Percentiles rank a stretch among this genome's conserved stretches.
phyloP scores from a whole-genome alignment of 2,797 vertebrate genomes.

The Masticophis lateralis region DNA sequence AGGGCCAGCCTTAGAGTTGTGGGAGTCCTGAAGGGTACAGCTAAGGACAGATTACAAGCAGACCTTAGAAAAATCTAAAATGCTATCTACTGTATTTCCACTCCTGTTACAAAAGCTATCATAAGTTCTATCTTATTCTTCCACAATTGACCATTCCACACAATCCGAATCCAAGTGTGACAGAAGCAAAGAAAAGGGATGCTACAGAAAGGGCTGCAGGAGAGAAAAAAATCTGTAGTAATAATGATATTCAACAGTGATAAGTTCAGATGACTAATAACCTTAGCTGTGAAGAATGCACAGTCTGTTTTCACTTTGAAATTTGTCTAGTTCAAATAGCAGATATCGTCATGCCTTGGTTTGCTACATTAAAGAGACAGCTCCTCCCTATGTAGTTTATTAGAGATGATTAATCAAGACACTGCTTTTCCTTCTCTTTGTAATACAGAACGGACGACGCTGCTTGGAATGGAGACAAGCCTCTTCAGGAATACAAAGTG shows the following conservation, averaged over 20 bases:
- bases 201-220: background rate
- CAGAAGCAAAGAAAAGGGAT: background rate
- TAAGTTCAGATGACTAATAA: slow-evolving; percentile 7
- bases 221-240: background rate
- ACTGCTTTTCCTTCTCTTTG: slow-evolving; percentile 17
- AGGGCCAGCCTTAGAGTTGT: no score
- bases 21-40: background rate
- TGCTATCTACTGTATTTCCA: background rate
- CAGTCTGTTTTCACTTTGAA: slow-evolving; percentile 4
- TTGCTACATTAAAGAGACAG: slow-evolving; percentile 24
- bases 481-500: slow-evolving; percentile 12
- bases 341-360: slow-evolving; percentile 7
- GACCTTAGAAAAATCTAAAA: background rate
- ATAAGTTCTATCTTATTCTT: background rate
- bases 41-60: background rate
- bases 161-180: background rate
- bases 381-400: slow-evolving; percentile 23
- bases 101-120: background rate
- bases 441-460: slow-evolving; percentile 2
- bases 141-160: background rate
- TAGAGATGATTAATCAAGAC: slow-evolving; percentile 27
- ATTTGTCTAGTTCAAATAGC: slow-evolving; percentile 14
- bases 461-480: slow-evolving; percentile 8
- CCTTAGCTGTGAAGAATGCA: background rate
- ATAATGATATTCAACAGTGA: slow-evolving; percentile 7